These are phyloP conservation scores for Rhinoptilus africanus DNA, from an alignment of 2,113 vertebrate genomes.

Conservation along the genomic window DNA sequence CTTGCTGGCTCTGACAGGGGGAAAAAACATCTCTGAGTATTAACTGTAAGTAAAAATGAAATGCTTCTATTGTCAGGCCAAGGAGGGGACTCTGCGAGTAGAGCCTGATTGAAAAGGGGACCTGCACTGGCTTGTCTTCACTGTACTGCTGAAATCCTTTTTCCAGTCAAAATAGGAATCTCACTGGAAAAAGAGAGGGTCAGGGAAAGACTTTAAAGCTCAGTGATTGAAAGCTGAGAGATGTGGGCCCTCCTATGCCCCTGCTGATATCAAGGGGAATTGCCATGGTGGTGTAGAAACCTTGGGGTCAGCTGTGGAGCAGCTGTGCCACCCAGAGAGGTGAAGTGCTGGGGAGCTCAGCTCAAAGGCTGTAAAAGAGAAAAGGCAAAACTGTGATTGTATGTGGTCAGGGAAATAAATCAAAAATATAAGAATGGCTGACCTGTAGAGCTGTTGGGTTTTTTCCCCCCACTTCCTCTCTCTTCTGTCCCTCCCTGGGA, in stretches of 20 bases:
- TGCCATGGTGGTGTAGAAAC: background rate
- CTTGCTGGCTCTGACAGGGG: background rate
- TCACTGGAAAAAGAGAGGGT: background rate
- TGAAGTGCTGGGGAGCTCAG: background rate
- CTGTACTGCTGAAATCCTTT: background rate
- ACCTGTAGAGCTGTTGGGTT: background rate
- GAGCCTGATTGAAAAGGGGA: background rate
- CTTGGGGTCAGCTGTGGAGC: background rate
- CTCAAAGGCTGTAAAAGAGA: background rate
- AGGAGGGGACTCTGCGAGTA: background rate
- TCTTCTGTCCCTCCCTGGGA: background rate
- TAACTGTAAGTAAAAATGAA: conserved; percentile 12
- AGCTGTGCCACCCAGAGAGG: background rate
- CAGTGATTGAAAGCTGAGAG: background rate
- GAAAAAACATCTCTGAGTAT: background rate
- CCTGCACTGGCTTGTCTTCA: background rate
- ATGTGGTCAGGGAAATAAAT: background rate
- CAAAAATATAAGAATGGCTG: background rate
- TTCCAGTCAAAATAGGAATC: background rate
- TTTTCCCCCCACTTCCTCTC: rapidly evolving
- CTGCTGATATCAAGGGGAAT: background rate
- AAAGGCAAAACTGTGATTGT: background rate
- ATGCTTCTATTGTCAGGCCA: background rate
- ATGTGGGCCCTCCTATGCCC: rapidly evolving
- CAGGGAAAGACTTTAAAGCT: background rate